A percentile compares a stretch with the other conserved stretches of the same genome.
phyloP scores from a whole-genome alignment of 2,113 vertebrate genomes.

The Casuarius casuarius region DNA sequence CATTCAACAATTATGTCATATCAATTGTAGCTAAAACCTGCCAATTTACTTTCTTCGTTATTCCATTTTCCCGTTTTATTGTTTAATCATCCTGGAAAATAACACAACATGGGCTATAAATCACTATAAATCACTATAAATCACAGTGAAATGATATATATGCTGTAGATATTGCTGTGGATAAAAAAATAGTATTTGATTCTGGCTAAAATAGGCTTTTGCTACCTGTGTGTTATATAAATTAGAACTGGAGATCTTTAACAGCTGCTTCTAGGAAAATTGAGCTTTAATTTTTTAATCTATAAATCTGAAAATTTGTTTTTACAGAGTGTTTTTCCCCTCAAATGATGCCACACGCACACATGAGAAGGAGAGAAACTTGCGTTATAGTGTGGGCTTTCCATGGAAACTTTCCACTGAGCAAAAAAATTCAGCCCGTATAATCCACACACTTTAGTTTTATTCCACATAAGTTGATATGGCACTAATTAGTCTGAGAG shows the following conservation, averaged over 20 bases:
- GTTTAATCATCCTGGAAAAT: neutral
- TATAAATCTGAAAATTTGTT: neutral
- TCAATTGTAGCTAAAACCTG: neutral
- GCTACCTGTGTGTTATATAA: neutral
- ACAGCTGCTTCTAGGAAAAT: neutral
- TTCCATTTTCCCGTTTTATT: neutral
- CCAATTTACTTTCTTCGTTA: neutral
- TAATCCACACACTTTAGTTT: slow-evolving; percentile 15
- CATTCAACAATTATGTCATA: neutral
- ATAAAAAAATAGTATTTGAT: neutral
- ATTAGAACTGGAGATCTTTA: neutral
- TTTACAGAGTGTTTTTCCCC: neutral
- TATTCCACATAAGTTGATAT: slow-evolving; percentile 14
- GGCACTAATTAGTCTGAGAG: slow-evolving; percentile 50
- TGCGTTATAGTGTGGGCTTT: neutral
- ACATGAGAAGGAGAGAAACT: neutral
- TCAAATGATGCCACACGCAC: neutral
- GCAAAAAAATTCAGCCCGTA: neutral
- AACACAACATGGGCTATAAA: neutral
- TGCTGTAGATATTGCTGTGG: neutral
- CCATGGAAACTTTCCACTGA: neutral
- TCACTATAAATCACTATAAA: too few species aligned
- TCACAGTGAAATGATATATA: neutral
- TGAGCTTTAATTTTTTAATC: neutral
- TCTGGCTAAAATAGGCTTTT: neutral